Base-by-base conservation (phyloP, 2,113 vertebrate genomes). In the Fukomys damarensis region DNA sequence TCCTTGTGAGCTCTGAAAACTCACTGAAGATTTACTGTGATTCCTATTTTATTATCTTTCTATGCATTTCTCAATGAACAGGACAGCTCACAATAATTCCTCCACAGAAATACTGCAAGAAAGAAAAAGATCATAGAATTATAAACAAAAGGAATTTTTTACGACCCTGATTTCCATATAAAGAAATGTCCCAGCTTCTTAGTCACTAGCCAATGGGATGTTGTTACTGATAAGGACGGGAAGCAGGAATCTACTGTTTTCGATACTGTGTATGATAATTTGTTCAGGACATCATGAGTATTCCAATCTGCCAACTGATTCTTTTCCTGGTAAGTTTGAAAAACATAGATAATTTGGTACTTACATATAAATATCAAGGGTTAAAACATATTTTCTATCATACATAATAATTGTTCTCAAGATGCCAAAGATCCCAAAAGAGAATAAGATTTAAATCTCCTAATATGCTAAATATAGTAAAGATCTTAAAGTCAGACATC, bases 231-330 rank as follows among this genome's bases (percentile, higher is more conserved):
- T 66, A 98, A 97, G 86, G 97, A 98, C 0, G 98, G 99, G 74
- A 98, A 98, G 26, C 98, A 98, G 95, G 98, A 99, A 89, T 97
- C 65, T 0, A 90, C 96, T 2, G 43, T 98, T 79, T 99, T 99
- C 98, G 99, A 99, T 95, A 99, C 98, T 28, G 98, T 99, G n/a
- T n/a, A n/a, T n/a, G 20, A 98, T 99, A 97, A 94, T 99, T 93
- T 99, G 99, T 96, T 98, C 99, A 28, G 99, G 99, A 74, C 98
- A 98, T 46, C 99, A 99, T 4, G 98, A 98, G 10, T 97, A 98
- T 41, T 99, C 99, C 11, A 96, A 98, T 59, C 97, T 98, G 58
- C 99, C 99, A 19, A 91, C 97, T 16, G 91, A 94, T 13, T 98
- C 98, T 7, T 99, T 99, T 94, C 97, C 98, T 98, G 99, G 99